Conservation (phyloP, 2,113 vertebrate genomes). For the Alethe castanea region DNA sequence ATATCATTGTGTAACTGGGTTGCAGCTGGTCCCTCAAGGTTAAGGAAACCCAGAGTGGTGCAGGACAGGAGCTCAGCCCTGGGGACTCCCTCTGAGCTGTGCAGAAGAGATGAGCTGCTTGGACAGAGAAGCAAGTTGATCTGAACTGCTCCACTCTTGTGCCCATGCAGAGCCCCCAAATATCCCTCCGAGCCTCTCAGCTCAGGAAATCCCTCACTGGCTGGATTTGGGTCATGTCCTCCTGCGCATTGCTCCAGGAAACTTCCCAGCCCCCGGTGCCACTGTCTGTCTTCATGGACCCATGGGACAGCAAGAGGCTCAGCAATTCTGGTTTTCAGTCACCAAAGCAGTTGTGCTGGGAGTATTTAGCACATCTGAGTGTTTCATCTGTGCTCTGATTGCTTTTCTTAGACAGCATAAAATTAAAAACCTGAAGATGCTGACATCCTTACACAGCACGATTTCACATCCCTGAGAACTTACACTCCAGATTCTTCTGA, state of each 20-base stretch:
- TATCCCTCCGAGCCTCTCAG: accelerated
- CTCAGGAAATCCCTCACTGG: accelerated
- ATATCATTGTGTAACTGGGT: accelerated
- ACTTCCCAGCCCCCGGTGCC: neutral
- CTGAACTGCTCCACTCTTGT: neutral
- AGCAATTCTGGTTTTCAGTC: neutral
- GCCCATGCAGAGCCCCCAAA: accelerated
- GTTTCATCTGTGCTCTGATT: neutral
- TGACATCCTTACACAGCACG: neutral
- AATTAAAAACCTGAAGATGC: neutral
- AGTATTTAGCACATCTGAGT: neutral
- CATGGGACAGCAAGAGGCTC: accelerated
- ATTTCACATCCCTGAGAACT: neutral
- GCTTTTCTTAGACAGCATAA: neutral
- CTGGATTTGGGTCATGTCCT: neutral
- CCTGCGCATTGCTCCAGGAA: neutral
- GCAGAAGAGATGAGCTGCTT: neutral
- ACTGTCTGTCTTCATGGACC: accelerated
- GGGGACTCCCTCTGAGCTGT: neutral
- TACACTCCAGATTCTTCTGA: neutral
- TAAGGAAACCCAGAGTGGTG: neutral
- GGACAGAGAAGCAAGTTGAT: neutral
- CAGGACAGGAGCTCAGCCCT: neutral
- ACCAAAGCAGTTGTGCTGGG: neutral
- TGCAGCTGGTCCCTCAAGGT: neutral